Base-by-base conservation (phyloP, 2,113 vertebrate genomes). In the Mobula birostris region DNA sequence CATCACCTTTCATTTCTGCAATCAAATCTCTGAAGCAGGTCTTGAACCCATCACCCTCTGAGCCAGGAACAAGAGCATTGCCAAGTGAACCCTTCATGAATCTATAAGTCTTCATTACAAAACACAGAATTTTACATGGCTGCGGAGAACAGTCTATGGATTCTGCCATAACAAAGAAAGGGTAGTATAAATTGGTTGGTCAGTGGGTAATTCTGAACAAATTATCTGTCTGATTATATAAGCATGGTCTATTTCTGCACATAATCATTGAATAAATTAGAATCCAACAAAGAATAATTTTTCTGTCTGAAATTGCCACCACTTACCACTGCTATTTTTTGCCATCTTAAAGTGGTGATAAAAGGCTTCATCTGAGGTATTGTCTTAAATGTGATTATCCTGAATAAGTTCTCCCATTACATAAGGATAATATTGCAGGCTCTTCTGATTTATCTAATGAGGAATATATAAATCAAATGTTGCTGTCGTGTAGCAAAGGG, bases 381-480 rank as follows among this genome's bases (percentile, higher is more conserved):
- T 29, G 61, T 61, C 83, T 63, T 56, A 63, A 87, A 87, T n/a
- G 83, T 61, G 83, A 87, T 87, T 87, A 87, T 61, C 83, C 56
- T 87, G 83, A 24, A 87, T 56, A 24, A 29, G 58, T 63, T 61
- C 83, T 87, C 56, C 56, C 29, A 24, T 63, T 87, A 56, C 83
- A 61, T 87, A 87, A 87, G 36, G 61, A 29, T 87, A 61, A 87
- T 87, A 87, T 63, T 87, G 58, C 83, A 61, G 24, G 14, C 83
- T 29, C 56, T 87, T 87, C 58, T 61, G 56, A 87, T 87, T 87
- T 87, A 87, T 87, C 56, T 87, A 87, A 87, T 87, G 61, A 58
- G 24, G 56, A 87, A 87, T 0, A 29, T 9, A 87, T 87, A 87
- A 87, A 87, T 87, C 83, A 87, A 6, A 87, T 87, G 83, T 29